Percentiles rank a stretch among this genome's conserved stretches.
Evolutionary conservation across 2,888 invertebrate species (phyloP).

Genomic region (Metallyticus violacea): DNA sequence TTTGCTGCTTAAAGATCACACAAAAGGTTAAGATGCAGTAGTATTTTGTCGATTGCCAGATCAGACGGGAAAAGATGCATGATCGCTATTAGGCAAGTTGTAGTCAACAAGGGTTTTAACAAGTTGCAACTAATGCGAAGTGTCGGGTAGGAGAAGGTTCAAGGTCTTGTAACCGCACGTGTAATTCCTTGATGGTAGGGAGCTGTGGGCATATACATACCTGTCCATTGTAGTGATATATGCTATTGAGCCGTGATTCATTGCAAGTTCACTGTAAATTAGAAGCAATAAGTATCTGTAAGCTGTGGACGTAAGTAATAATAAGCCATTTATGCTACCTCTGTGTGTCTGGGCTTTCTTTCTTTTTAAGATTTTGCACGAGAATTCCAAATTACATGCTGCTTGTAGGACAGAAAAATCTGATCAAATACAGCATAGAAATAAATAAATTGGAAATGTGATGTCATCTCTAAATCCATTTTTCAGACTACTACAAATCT

Average conservation of each 20-base stretch:
- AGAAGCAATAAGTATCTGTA: background rate
- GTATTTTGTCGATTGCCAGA: background rate
- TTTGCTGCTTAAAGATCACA: background rate
- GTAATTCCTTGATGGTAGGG: background rate
- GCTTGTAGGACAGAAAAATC: background rate
- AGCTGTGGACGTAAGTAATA: background rate
- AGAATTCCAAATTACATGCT: background rate
- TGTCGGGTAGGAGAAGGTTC: background rate
- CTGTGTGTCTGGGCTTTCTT: background rate
- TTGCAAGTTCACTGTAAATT: background rate
- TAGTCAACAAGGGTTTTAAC: background rate
- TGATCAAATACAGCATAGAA: background rate
- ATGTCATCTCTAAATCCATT: background rate
- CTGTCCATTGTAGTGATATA: background rate
- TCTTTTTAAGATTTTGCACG: background rate
- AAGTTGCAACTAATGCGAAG: background rate
- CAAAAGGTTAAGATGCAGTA: background rate
- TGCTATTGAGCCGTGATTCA: background rate
- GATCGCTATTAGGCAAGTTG: background rate
- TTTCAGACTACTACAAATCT: background rate
- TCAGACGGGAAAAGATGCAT: background rate
- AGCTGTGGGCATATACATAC: background rate
- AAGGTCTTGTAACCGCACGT: background rate
- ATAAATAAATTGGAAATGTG: background rate
- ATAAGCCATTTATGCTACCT: background rate